Conservation (phyloP, 2,888 invertebrate genomes). For the Tyria jacobaeae region DNA sequence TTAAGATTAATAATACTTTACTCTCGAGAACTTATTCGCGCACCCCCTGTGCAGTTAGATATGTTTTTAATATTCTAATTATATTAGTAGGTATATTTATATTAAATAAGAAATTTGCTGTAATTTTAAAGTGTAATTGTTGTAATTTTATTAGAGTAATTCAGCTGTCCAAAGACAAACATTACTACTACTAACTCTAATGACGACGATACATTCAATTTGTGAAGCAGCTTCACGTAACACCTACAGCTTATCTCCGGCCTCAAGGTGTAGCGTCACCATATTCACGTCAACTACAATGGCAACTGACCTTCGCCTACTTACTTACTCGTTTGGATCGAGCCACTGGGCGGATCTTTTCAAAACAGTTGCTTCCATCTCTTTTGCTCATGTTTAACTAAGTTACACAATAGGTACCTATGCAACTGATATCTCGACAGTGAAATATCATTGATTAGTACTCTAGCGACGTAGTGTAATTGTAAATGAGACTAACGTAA, state of each 20-base stretch:
- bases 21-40: too few relatives aligned
- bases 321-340: slow-evolving; percentile 79
- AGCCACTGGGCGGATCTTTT: slow-evolving; percentile 77
- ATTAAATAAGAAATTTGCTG: too few relatives aligned
- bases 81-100: too few relatives aligned
- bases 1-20: too few relatives aligned
- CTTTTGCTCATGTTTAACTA: slow-evolving; percentile 49
- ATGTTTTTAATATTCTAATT: too few relatives aligned
- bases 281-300: slow-evolving; percentile 75
- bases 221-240: slow-evolving; percentile 45
- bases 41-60: too few relatives aligned
- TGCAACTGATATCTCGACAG: background rate
- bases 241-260: slow-evolving; percentile 61
- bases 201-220: slow-evolving; percentile 4
- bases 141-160: background rate
- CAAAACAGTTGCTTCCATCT: slow-evolving; percentile 67
- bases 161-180: background rate
- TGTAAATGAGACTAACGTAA: background rate
- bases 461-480: background rate
- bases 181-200: background rate
- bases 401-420: slow-evolving; percentile 2
- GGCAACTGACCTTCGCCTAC: slow-evolving; percentile 83
- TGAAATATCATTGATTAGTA: background rate
- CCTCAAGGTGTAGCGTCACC: slow-evolving; percentile 70
- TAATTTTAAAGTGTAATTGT: too few relatives aligned